A percentile compares a stretch with the other conserved stretches of the same genome.
phyloP scores from a whole-genome alignment of 2,113 vertebrate species.

The Caranx ignobilis region DNA sequence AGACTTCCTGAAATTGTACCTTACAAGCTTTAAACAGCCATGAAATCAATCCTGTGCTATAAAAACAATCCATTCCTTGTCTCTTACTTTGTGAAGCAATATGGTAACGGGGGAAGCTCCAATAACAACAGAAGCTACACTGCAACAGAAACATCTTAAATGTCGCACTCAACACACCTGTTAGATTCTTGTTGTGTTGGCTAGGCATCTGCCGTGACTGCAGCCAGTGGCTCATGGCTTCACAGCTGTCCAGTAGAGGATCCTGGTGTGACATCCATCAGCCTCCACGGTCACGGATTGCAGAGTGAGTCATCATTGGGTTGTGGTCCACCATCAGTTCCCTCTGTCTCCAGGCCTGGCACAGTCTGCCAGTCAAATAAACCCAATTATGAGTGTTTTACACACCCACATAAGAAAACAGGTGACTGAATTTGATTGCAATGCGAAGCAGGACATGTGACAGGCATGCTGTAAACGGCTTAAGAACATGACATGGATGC shows the following conservation, averaged over 20 bases:
- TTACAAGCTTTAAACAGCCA: not conserved
- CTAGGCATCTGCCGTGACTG: not conserved
- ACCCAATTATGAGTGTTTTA: conserved; percentile 33
- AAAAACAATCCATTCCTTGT: not conserved
- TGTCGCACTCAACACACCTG: not conserved
- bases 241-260: conserved; percentile 13
- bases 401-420: not conserved
- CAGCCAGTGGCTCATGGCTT: not conserved
- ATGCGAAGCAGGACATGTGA: conserved; percentile 28
- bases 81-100: not conserved
- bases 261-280: conserved; percentile 43
- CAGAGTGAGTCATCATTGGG: conserved; percentile 60
- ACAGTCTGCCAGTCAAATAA: conserved; percentile 59
- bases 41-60: not conserved
- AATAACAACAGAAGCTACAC: not conserved
- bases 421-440: conserved; percentile 18
- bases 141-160: not conserved
- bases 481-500: conserved; percentile 28
- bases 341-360: conserved; percentile 50
- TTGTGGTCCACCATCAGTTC: conserved; percentile 43
- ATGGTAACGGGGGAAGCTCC: not conserved
- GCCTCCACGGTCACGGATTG: conserved; percentile 49
- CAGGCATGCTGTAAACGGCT: conserved; percentile 35
- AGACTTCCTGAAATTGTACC: not conserved
- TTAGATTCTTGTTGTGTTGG: not conserved